Percentiles rank a stretch among this genome's conserved stretches.
Conservation (phyloP, 2,797 vertebrate genomes). For the Chloroceryle amazona region DNA sequence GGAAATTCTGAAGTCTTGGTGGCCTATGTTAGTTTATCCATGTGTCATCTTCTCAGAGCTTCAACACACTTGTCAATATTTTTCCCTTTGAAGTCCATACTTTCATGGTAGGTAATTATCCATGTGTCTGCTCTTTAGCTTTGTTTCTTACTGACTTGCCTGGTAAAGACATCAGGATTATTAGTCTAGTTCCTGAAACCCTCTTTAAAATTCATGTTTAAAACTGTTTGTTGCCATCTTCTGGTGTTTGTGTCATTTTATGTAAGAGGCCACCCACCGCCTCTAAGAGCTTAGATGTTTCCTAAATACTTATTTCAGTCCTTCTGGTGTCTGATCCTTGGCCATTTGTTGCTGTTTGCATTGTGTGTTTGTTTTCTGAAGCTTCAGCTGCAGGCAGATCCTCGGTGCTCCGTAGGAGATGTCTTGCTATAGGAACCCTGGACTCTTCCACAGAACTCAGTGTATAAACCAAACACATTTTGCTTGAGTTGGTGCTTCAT, state of each 20-base stretch:
- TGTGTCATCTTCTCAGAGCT: rapidly evolving
- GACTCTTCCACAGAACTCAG: neutral
- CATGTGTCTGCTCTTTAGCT: neutral
- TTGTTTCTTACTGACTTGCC: neutral
- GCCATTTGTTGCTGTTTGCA: neutral
- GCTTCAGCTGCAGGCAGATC: neutral
- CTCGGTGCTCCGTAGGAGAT: neutral
- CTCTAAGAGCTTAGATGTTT: neutral
- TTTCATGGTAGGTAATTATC: neutral
- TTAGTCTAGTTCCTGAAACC: neutral
- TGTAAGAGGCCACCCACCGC: neutral
- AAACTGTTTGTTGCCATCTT: neutral
- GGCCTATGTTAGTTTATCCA: neutral
- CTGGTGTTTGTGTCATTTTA: neutral
- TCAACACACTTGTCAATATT: neutral
- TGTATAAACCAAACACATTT: neutral
- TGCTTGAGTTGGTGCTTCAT: neutral
- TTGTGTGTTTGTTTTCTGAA: neutral
- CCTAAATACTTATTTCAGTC: neutral
- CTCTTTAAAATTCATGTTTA: neutral
- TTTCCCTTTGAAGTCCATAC: neutral
- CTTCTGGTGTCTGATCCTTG: neutral
- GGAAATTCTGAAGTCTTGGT: neutral
- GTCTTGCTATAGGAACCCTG: neutral
- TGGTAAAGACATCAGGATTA: neutral